Conservation (phyloP, 2,797 vertebrate genomes). For the Sus cebifrons region DNA sequence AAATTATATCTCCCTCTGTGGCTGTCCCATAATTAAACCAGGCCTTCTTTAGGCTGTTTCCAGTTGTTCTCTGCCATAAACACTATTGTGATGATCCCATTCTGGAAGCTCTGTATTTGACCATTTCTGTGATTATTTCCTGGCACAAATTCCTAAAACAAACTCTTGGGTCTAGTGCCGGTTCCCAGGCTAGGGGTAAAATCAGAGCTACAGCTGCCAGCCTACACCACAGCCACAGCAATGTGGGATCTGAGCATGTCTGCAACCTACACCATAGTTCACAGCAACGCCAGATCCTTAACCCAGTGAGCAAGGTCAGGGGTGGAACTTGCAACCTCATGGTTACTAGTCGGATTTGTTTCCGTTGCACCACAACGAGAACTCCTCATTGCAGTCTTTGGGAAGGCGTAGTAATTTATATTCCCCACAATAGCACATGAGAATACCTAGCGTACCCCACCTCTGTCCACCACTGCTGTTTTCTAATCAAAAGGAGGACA, state of each 20-base stretch:
- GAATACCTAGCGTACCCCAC: neutral
- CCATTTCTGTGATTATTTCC: constrained; percentile 13
- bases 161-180: neutral
- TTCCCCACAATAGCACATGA: neutral
- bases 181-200: no score
- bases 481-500: neutral
- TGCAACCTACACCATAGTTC: no score
- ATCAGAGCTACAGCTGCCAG: no score
- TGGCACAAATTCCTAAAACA: constrained; percentile 20
- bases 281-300: no score
- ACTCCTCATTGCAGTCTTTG: no score
- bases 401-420: neutral
- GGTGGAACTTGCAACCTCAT: no score
- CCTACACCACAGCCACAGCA: no score
- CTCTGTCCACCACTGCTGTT: neutral
- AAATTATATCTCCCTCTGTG: constrained; percentile 7
- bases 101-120: constrained; percentile 12
- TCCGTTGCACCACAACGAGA: no score
- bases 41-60: neutral
- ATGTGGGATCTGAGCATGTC: no score
- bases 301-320: no score
- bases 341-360: no score
- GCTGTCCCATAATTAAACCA: neutral
- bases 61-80: neutral
- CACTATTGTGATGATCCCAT: neutral